Percentiles rank a stretch among this genome's conserved stretches.
These are phyloP conservation scores for Chrysomallon squamiferum DNA, from an alignment of 1,140 invertebrate genomes.

Conservation along the genomic window DNA sequence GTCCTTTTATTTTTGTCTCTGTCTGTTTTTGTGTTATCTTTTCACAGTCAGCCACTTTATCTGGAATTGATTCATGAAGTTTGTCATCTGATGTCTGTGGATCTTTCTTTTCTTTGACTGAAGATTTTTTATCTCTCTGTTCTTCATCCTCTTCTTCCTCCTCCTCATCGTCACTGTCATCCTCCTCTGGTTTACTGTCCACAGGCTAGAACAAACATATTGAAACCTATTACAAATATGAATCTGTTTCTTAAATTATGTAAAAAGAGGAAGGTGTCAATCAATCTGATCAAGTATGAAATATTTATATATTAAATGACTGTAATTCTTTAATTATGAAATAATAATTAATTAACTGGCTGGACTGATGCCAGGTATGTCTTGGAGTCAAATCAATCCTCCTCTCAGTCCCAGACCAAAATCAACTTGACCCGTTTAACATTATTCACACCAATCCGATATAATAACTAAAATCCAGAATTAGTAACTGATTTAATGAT, in stretches of 20 bases:
- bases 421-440: too few species aligned
- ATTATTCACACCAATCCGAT: too few species aligned
- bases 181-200: slow-evolving; percentile 9
- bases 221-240: not conserved
- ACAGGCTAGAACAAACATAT: not conserved
- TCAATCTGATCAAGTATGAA: not conserved
- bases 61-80: not conserved
- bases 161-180: slow-evolving; percentile 38
- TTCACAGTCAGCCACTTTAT: too few species aligned
- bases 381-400: too few species aligned
- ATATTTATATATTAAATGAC: too few species aligned
- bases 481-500: too few species aligned
- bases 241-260: too few species aligned
- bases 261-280: not conserved
- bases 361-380: too few species aligned
- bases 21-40: not conserved
- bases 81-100: not conserved
- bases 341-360: too few species aligned
- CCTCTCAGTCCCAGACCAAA: too few species aligned
- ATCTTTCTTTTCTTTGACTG: not conserved
- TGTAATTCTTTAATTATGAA: too few species aligned
- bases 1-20: slow-evolving; percentile 5
- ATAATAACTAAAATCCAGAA: too few species aligned
- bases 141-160: slow-evolving; percentile 32
- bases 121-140: slow-evolving; percentile 12